Conservation (phyloP, 2,888 invertebrate genomes). For the Melanargia galathea region DNA sequence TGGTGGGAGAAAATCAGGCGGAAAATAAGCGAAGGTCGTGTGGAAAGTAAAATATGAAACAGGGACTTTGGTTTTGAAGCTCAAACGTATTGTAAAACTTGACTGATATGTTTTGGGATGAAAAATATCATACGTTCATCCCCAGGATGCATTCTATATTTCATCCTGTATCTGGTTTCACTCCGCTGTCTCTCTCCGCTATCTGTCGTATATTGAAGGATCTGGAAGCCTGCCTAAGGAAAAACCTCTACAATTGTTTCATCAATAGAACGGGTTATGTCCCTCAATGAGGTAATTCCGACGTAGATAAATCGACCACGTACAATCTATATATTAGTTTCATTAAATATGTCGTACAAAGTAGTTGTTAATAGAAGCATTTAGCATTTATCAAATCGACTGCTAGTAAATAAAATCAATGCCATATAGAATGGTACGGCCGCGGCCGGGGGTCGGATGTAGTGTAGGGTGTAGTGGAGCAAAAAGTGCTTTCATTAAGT, state of each 20-base stretch:
- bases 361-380: not conserved
- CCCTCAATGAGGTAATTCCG: too few species aligned
- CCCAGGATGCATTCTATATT: too few species aligned
- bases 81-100: not conserved
- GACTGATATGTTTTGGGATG: too few species aligned
- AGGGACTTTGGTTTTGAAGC: not conserved
- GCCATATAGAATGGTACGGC: slow-evolving; percentile 3
- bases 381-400: slow-evolving; percentile 2
- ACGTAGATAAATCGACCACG: not conserved
- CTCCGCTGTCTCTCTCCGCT: too few species aligned
- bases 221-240: too few species aligned
- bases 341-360: too few species aligned
- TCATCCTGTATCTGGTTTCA: too few species aligned
- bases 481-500: slow-evolving; percentile 25
- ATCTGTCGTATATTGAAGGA: too few species aligned
- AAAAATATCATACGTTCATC: too few species aligned
- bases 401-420: slow-evolving; percentile 8
- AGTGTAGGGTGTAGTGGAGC: slow-evolving; percentile 11
- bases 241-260: too few species aligned
- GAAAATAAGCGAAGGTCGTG: not conserved
- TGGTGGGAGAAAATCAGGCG: not conserved
- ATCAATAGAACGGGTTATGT: too few species aligned
- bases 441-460: too few species aligned
- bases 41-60: not conserved
- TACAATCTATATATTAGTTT: not conserved